A percentile compares a stretch with the other conserved stretches of the same genome.
Evolutionary conservation across 2,888 invertebrate species (phyloP).

Genomic region (Notodonta dromedarius): DNA sequence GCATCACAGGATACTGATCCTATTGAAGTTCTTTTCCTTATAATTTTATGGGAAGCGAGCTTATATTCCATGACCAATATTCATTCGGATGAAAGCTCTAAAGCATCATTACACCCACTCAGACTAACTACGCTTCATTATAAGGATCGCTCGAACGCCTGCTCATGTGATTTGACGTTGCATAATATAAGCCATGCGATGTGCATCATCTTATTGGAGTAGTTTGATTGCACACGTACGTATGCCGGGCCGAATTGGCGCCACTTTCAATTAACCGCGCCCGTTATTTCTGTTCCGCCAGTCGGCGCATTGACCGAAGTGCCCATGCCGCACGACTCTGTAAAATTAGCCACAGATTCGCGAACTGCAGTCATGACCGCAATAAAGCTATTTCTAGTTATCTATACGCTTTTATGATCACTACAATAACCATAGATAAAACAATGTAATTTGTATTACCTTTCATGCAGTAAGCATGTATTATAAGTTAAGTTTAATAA

Average conservation of each 20-base stretch:
- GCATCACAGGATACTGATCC: no score
- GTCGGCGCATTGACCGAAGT: slow-evolving; percentile 72
- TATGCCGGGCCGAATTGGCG: slow-evolving; percentile 58
- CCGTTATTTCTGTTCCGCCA: slow-evolving; percentile 66
- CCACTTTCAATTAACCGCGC: slow-evolving; percentile 69
- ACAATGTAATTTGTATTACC: no score
- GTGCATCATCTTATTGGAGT: slow-evolving; percentile 51
- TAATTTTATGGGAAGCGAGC: no score
- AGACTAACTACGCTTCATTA: not conserved
- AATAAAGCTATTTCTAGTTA: slow-evolving; percentile 61
- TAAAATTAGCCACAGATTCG: slow-evolving; percentile 72
- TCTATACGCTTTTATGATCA: no score
- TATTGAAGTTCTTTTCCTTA: no score
- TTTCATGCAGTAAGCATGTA: no score
- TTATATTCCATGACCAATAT: not conserved
- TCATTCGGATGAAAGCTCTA: not conserved
- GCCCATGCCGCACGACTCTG: slow-evolving; percentile 39
- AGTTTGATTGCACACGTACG: slow-evolving; percentile 60
- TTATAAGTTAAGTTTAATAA: no score
- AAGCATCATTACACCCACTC: not conserved
- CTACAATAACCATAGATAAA: no score
- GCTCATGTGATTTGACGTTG: slow-evolving; percentile 10
- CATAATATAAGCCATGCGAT: slow-evolving; percentile 32
- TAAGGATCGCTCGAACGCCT: not conserved
- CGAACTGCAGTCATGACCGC: slow-evolving; percentile 65